Evolutionary conservation across 2,113 vertebrate genomes (phyloP).

Genomic region (Dendropsophus ebraccatus): DNA sequence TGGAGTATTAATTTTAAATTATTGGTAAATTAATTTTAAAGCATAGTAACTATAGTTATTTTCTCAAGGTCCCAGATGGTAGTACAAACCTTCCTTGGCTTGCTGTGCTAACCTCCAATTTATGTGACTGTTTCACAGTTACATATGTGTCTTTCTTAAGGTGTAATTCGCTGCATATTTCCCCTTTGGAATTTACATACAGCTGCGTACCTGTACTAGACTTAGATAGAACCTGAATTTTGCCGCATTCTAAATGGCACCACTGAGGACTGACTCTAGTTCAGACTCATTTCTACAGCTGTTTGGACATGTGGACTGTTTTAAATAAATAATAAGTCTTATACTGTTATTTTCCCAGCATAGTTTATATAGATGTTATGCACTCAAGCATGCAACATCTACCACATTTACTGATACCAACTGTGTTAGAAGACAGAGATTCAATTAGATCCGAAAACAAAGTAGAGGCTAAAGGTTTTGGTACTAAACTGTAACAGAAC

Average conservation of each 20-base stretch:
- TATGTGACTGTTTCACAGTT: background rate
- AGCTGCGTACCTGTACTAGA: slow-evolving; percentile 7
- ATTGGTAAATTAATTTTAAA: background rate
- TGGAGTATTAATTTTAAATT: background rate
- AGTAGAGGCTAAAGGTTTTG: background rate
- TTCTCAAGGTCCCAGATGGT: background rate
- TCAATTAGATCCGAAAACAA: slow-evolving; percentile 1
- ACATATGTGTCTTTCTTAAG: background rate
- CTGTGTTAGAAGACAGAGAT: slow-evolving; percentile 12
- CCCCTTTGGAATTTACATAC: too few species aligned
- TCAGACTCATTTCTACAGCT: slow-evolving; percentile 24
- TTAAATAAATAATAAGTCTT: slow-evolving; percentile 33
- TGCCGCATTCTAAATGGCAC: slow-evolving; percentile 1
- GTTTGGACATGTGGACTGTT: background rate
- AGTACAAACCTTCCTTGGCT: too few species aligned
- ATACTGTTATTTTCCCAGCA: background rate
- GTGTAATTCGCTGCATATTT: background rate
- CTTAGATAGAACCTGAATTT: background rate
- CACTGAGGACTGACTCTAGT: background rate
- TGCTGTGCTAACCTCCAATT: too few species aligned
- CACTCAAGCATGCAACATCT: background rate
- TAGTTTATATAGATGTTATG: slow-evolving; percentile 21
- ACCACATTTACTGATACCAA: background rate
- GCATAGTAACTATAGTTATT: background rate
- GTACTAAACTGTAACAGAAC: background rate